Conservation (phyloP, 2,888 invertebrate species). For the Opisthograptis luteolata region DNA sequence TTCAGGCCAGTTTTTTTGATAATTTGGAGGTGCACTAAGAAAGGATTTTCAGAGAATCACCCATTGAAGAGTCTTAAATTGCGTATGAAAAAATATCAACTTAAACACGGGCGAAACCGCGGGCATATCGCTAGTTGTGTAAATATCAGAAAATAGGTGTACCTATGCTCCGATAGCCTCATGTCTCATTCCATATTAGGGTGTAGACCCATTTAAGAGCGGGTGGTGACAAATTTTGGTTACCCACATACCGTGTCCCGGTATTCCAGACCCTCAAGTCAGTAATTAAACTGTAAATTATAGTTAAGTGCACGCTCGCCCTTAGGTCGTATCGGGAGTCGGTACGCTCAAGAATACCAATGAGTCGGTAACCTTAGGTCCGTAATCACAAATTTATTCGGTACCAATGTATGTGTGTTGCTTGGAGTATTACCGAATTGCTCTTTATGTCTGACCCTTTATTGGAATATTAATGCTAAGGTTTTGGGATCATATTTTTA, state of each 20-base stretch:
- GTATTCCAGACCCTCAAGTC: conserved; percentile 43
- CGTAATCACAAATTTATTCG: conserved; percentile 70
- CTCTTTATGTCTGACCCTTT: conserved; percentile 27
- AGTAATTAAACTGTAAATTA: conserved; percentile 82
- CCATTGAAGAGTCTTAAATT: no score
- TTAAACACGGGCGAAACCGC: no score
- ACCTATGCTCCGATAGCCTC: no score
- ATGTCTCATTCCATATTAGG: conserved; percentile 28
- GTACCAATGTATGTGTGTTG: conserved; percentile 39
- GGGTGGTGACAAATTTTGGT: conserved; percentile 50
- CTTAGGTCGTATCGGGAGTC: conserved; percentile 76
- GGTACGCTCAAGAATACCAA: conserved; percentile 69
- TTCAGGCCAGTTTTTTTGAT: no score
- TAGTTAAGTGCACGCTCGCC: conserved; percentile 70
- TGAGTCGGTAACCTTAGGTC: conserved; percentile 53
- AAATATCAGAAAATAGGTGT: no score
- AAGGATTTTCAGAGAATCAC: no score
- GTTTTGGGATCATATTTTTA: conserved; percentile 24
- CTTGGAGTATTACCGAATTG: conserved; percentile 42
- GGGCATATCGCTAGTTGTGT: no score
- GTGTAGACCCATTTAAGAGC: conserved; percentile 34
- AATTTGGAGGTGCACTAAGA: no score
- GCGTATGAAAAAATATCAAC: no score
- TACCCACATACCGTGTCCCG: conserved; percentile 41
- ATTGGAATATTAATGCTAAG: conserved; percentile 15